Evolutionary conservation across 2,797 vertebrate species (phyloP).

Genomic region (Melopsittacus undulatus): DNA sequence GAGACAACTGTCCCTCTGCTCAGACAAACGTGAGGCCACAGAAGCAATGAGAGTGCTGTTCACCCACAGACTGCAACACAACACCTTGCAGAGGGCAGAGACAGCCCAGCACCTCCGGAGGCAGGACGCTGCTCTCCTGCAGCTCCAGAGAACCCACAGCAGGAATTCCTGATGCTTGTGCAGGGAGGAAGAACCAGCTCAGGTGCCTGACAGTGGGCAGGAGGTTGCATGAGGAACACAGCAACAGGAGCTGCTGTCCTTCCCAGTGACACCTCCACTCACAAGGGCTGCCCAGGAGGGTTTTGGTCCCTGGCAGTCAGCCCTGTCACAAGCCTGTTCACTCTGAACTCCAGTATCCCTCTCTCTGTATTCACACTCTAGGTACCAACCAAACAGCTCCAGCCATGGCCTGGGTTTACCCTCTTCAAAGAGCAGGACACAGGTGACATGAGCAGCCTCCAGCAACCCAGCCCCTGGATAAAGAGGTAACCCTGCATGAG

Average conservation of each 20-base stretch:
- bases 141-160: neutral
- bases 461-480: neutral
- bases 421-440: neutral
- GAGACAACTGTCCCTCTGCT: neutral
- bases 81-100: neutral
- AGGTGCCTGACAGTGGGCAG: neutral
- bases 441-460: neutral
- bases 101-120: neutral
- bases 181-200: neutral
- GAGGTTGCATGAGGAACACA: neutral
- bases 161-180: neutral
- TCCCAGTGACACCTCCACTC: neutral
- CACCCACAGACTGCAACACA: neutral
- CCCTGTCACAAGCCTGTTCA: fast-evolving
- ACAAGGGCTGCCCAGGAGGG: neutral
- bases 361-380: neutral
- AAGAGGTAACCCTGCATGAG: neutral
- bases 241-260: neutral
- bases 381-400: neutral
- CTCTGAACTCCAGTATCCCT: neutral
- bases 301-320: neutral
- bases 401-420: neutral
- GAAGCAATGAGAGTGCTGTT: neutral
- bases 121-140: neutral
- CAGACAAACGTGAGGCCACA: neutral